phyloP scores from a whole-genome alignment of 2,888 invertebrate genomes.

The Sylvicola fuscatus region DNA sequence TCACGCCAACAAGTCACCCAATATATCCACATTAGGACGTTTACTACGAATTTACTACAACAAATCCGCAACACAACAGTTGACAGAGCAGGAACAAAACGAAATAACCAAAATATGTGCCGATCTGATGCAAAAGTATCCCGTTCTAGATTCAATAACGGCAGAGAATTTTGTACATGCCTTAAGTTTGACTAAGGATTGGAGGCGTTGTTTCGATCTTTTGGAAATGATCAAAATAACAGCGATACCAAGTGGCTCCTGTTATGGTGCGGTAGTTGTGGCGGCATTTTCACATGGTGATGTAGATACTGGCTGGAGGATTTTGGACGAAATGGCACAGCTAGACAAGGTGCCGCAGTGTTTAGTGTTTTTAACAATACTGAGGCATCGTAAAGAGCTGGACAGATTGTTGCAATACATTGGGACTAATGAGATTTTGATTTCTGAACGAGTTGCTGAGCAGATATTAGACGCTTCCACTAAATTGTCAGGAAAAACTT shows the following conservation, averaged over 20 bases:
- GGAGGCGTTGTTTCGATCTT: slow-evolving; percentile 38
- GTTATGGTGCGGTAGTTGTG: slow-evolving; percentile 31
- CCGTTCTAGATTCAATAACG: slow-evolving; percentile 35
- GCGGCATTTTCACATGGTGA: slow-evolving; percentile 30
- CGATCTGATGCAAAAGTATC: slow-evolving; percentile 22
- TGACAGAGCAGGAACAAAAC: slow-evolving; percentile 28
- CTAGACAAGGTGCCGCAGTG: slow-evolving; percentile 25
- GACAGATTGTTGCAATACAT: slow-evolving; percentile 37
- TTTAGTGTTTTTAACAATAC: slow-evolving; percentile 30
- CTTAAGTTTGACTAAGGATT: slow-evolving; percentile 37
- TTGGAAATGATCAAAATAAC: slow-evolving; percentile 35
- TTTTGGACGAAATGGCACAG: slow-evolving; percentile 33
- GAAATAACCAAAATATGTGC: slow-evolving; percentile 32
- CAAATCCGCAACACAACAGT: slow-evolving; percentile 13
- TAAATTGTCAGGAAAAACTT: slow-evolving; percentile 3
- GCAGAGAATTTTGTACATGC: slow-evolving; percentile 38
- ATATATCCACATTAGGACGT: slow-evolving; percentile 35
- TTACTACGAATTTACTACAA: slow-evolving; percentile 32
- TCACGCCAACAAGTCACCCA: slow-evolving; percentile 26
- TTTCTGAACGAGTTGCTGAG: slow-evolving; percentile 18
- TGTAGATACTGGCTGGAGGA: slow-evolving; percentile 33
- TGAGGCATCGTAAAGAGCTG: slow-evolving; percentile 22
- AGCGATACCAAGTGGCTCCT: slow-evolving; percentile 24
- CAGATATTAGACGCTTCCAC: slow-evolving; percentile 11
- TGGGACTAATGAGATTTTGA: slow-evolving; percentile 26